Base-by-base conservation (phyloP, 2,797 vertebrate genomes). In the Carapus acus region DNA sequence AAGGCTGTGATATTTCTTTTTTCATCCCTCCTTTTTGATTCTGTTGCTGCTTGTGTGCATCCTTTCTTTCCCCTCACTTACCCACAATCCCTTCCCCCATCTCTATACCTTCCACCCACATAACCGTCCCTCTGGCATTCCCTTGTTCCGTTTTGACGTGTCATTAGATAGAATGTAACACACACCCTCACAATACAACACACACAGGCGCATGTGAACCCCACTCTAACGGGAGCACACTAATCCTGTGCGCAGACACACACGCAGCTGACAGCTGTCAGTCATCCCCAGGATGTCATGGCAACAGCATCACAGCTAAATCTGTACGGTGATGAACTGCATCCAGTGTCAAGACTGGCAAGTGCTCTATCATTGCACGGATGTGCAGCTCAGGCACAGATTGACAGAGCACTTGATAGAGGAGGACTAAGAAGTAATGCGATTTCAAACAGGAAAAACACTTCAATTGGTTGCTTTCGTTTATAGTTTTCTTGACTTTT, bases 241-340 rank as follows among this genome's bases (percentile, higher is more conserved):
- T n/a, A 8, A 29, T 11, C 27, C 27, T 6, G 8, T 38, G 49
- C 20, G 1, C 16, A 29, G 11, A 33, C 60, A 47, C 53, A 43
- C 54, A 49, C 13, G 49, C 61, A 1, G 57, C n/a, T 69, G 74
- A 77, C 82, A 80, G 73, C 74, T 79, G 76, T 83, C 82, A 79
- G 39, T 81, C 71, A 79, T 31, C 43, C 38, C 13, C 5, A 0
- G 49, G 74, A 47, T 12, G 61, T 55, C 76, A 78, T 73, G 66
- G 71, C 62, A 79, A 79, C 79, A 63, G 62, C 58, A 22, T 72
- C 52, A 49, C 58, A 34, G 42, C 14, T 46, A 3, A 37, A 52
- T 55, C 24, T 45, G 44, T 37, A 64, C 54, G 54, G 43, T 67
- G 49, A 64, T 42, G 49, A 58, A 59, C 49, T 16, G 41, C 33